phyloP scores from a whole-genome alignment of 2,113 vertebrate genomes.

The Bubo bubo region DNA sequence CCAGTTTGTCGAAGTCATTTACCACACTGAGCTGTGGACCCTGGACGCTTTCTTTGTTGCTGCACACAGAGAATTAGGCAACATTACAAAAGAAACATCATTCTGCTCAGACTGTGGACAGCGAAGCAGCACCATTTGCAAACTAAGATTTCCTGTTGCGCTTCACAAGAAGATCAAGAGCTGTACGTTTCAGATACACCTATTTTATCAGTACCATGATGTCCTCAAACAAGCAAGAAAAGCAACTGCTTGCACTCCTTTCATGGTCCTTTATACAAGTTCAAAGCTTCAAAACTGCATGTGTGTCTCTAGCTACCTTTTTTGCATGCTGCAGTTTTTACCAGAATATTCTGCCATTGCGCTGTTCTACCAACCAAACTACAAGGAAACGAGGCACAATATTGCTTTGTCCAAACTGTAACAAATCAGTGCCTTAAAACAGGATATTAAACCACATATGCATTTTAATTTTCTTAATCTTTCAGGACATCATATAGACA shows the following conservation, averaged over 20 bases:
- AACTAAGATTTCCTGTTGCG: background rate
- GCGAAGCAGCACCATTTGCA: background rate
- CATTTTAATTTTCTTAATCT: background rate
- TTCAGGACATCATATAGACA: background rate
- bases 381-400: accelerated
- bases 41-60: accelerated
- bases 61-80: background rate
- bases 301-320: accelerated
- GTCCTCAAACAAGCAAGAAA: background rate
- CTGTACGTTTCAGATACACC: background rate
- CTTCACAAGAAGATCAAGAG: background rate
- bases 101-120: background rate
- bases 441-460: accelerated
- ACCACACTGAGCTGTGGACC: accelerated
- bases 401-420: accelerated
- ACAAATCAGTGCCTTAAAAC: accelerated
- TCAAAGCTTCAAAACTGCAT: background rate
- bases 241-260: background rate
- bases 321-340: background rate
- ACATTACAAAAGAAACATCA: accelerated
- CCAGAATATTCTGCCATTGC: accelerated
- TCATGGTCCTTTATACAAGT: background rate
- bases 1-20: accelerated
- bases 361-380: accelerated
- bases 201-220: accelerated